These are phyloP conservation scores for Sclerurus mexicanus DNA, from an alignment of 2,113 vertebrate species.

Conservation along the genomic window DNA sequence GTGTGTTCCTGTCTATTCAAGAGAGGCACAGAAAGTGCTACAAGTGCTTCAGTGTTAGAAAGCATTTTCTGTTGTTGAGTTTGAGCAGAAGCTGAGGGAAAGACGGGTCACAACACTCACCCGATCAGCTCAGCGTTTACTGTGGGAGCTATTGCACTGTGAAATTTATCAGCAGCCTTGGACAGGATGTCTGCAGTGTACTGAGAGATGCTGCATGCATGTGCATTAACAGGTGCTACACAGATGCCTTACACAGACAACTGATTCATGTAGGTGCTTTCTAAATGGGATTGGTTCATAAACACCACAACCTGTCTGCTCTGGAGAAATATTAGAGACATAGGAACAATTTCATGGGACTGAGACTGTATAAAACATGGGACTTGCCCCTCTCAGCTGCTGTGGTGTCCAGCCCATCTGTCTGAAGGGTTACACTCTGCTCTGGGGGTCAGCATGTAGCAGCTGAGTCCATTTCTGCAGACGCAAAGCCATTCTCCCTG, in stretches of 20 bases:
- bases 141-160: not conserved
- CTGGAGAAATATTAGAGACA: not conserved
- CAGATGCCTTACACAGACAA: not conserved
- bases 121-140: not conserved
- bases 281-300: not conserved
- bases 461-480: not conserved
- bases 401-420: not conserved
- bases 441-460: not conserved
- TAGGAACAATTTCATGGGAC: not conserved
- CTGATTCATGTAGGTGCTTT: accelerated
- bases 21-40: not conserved
- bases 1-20: not conserved
- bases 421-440: not conserved
- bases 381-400: not conserved
- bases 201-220: not conserved
- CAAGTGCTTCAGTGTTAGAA: not conserved
- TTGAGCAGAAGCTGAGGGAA: not conserved
- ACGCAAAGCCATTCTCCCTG: not conserved
- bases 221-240: not conserved
- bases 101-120: not conserved
- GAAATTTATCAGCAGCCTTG: not conserved
- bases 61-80: not conserved
- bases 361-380: not conserved
- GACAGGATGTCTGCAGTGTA: not conserved
- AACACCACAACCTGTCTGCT: not conserved